Percentiles rank a stretch among this genome's conserved stretches.
phyloP scores from a whole-genome alignment of 1,140 invertebrate species.

The Lysiphlebus fabarum region DNA sequence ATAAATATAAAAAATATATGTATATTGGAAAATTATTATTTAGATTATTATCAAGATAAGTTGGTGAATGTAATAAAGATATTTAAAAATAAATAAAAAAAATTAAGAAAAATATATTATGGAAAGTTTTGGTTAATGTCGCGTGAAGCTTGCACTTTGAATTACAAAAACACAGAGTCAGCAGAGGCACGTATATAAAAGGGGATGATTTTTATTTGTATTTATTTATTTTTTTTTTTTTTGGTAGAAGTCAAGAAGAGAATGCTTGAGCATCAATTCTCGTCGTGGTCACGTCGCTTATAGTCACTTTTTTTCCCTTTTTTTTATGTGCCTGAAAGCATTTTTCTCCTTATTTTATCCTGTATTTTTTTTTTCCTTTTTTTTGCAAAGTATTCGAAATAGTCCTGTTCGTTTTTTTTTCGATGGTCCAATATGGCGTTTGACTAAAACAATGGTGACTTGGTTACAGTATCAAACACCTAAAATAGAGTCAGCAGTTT shows the following conservation, averaged over 20 bases:
- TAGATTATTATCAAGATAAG: not conserved
- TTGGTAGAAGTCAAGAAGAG: slow-evolving; percentile 5
- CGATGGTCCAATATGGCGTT: too few relatives aligned
- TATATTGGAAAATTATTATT: not conserved
- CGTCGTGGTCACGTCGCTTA: slow-evolving; percentile 25
- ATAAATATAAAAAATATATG: too few relatives aligned
- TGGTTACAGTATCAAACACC: slow-evolving; percentile 9
- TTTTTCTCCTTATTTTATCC: not conserved
- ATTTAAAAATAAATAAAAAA: too few relatives aligned
- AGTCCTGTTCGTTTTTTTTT: too few relatives aligned
- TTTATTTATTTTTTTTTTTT: not conserved
- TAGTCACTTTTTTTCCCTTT: slow-evolving; percentile 14
- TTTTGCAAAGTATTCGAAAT: too few relatives aligned
- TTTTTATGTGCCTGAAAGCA: not conserved
- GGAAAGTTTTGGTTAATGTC: slow-evolving; percentile 9
- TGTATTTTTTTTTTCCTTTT: too few relatives aligned
- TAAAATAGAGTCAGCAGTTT: slow-evolving; percentile 24
- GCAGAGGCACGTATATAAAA: slow-evolving; percentile 19
- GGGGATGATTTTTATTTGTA: not conserved
- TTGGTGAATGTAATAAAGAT: not conserved
- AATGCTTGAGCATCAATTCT: slow-evolving; percentile 22
- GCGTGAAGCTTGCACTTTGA: slow-evolving; percentile 15
- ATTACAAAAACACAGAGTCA: slow-evolving; percentile 26
- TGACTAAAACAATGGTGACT: not conserved
- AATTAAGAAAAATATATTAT: too few relatives aligned